Evolutionary conservation across 2,888 invertebrate genomes (phyloP), one percentile per base, ranked within the genome.

Genomic region (Dasypolia templi): DNA sequence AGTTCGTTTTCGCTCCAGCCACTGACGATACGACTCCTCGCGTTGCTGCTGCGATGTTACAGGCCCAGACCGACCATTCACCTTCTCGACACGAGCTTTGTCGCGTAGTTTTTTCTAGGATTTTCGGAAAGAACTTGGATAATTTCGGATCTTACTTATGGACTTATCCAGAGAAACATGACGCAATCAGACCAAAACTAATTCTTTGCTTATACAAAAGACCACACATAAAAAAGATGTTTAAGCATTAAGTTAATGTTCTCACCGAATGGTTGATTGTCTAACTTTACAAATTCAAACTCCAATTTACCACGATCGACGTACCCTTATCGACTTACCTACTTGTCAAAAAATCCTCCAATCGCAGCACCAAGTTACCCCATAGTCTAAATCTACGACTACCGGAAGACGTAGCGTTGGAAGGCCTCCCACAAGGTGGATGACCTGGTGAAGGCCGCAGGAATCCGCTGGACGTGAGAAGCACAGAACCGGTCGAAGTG

Each of bases 1-100:
- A 39, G 86, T 75, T n/a, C 94, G 93, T 84, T 97, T 97, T 19
- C 93, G 92, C 72, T 96, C 95, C 67, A 97, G 86, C 97, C 97
- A 97, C 49, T 92, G 94, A 7, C 93, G 94, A 83, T 93, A 97
- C 0, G 95, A 95, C 82, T 95, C 95, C 67, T 96, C 95, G 2
- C 97, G 95, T 82, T 96, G 94, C 86, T 96, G 94, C 5, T 93
- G 86, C 0, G 94, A 91, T 2, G 92, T 93, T 9, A 91, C 86
- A 0, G 92, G 89, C 1, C 76, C 86, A 0, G 80, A 59, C 66
- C 91, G 92, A 1, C 71, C 82, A 79, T 94, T 95, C 72, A 82
- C 55, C 80, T 94, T 94, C 78, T 94, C 92, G 4, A 87, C 71
- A 3, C 93, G 93, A 26, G 91, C 90, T 76, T 92, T 95, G 35